Evolutionary conservation across 2,113 vertebrate species (phyloP).

Genomic region (Proteles cristata): DNA sequence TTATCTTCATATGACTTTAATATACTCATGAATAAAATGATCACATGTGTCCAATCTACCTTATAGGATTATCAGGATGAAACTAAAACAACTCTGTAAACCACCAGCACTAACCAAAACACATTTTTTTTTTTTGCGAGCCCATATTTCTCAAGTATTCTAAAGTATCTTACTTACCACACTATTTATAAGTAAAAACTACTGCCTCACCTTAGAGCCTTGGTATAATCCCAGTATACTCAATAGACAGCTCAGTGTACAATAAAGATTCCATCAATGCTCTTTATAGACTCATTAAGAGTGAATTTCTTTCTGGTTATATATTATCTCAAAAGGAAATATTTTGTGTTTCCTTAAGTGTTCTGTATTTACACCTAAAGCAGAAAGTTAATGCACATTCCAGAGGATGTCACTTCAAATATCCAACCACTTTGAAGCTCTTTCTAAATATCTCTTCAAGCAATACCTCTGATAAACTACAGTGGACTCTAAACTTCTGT

Average conservation of each 20-base stretch:
- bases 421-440: background rate
- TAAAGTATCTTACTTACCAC: slow-evolving; percentile 1
- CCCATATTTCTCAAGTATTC: background rate
- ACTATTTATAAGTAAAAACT: slow-evolving; percentile 35
- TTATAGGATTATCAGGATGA: background rate
- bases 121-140: background rate
- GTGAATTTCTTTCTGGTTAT: background rate
- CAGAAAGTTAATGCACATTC: background rate
- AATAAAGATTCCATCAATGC: background rate
- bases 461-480: background rate
- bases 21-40: background rate
- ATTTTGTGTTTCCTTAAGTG: background rate
- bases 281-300: background rate
- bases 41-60: background rate
- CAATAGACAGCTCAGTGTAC: background rate
- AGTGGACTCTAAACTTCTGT: background rate
- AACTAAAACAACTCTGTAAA: background rate
- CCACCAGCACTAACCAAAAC: background rate
- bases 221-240: background rate
- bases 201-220: background rate
- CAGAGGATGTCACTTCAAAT: background rate
- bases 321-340: slow-evolving; percentile 32
- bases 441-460: slow-evolving; percentile 12
- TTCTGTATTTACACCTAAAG: background rate
- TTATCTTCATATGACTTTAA: background rate